These are phyloP conservation scores for Pentamera pediparva DNA, from an alignment of 53 echinoderm and acorn worm species.

Conservation along the genomic window DNA sequence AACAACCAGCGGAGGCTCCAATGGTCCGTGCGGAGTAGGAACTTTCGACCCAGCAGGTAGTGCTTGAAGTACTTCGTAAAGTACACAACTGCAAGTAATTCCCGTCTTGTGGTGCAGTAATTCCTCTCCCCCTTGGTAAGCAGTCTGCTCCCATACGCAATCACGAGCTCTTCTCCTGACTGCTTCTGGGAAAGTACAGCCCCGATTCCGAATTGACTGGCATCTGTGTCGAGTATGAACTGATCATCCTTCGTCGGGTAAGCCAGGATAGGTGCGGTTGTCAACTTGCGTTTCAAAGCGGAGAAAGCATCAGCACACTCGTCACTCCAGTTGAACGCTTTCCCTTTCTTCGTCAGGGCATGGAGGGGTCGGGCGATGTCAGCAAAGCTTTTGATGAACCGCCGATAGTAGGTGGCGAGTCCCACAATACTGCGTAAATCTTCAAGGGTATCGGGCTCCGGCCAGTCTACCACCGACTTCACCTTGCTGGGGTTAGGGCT, in stretches of 20 bases:
- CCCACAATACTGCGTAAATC: background rate
- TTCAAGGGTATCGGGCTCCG: background rate
- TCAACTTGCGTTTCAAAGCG: slow-evolving; percentile 21
- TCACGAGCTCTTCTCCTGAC: slow-evolving; percentile 19
- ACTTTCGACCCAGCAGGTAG: background rate
- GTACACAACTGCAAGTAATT: background rate
- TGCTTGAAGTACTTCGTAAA: background rate
- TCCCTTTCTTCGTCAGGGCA: slow-evolving; percentile 7
- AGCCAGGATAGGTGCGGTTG: slow-evolving; percentile 30
- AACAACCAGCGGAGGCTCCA: slow-evolving; percentile 4
- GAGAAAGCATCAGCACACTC: slow-evolving; percentile 5
- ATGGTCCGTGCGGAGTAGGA: slow-evolving; percentile 5
- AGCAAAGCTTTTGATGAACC: slow-evolving; percentile 14
- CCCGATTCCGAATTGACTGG: slow-evolving; percentile 11
- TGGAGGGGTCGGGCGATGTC: background rate
- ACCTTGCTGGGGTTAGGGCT: background rate
- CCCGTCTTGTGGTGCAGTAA: background rate
- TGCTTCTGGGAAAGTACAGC: slow-evolving; percentile 32
- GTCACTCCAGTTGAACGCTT: slow-evolving; percentile 2
- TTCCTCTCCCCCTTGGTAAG: background rate
- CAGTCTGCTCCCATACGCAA: background rate
- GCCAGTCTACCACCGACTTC: background rate
- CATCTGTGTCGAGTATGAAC: slow-evolving; percentile 49
- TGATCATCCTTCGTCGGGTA: slow-evolving; percentile 8
- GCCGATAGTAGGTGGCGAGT: slow-evolving; percentile 15